phyloP scores from a whole-genome alignment of 1,140 invertebrate genomes.

The Drosophila equinoxialis region DNA sequence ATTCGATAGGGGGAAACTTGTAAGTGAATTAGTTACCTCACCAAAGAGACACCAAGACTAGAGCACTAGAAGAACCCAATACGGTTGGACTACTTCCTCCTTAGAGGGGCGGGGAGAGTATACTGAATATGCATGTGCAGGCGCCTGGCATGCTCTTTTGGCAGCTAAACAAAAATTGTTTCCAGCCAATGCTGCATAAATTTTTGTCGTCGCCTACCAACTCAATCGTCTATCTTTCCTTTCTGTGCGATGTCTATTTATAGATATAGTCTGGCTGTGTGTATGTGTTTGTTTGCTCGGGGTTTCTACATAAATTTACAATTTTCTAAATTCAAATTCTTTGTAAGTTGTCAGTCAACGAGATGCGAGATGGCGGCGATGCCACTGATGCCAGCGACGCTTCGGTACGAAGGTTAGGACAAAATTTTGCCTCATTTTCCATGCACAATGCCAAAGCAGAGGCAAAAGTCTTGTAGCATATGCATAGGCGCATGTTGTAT shows the following conservation, averaged over 20 bases:
- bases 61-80: neutral
- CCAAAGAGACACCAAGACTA: slow-evolving; percentile 9
- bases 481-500: slow-evolving; percentile 43
- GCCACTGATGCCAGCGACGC: slow-evolving; percentile 32
- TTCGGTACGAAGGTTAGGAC: neutral
- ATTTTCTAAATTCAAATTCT: slow-evolving; percentile 81
- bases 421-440: slow-evolving; percentile 46
- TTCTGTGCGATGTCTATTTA: neutral
- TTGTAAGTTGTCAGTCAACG: slow-evolving; percentile 78
- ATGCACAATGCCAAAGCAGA: slow-evolving; percentile 45
- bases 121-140: slow-evolving; percentile 46
- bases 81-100: too few relatives aligned
- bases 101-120: neutral
- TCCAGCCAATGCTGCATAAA: slow-evolving; percentile 38
- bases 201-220: slow-evolving; percentile 31
- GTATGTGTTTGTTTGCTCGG: slow-evolving; percentile 33
- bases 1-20: slow-evolving; percentile 52
- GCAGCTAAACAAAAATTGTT: slow-evolving; percentile 34
- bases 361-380: slow-evolving; percentile 39
- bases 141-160: slow-evolving; percentile 42
- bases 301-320: slow-evolving; percentile 78
- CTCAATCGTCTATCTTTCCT: neutral
- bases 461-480: slow-evolving; percentile 36
- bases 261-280: slow-evolving; percentile 10
- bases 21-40: slow-evolving; percentile 48